phyloP scores from a whole-genome alignment of 2,113 vertebrate species.

The Atractosteus spatula region DNA sequence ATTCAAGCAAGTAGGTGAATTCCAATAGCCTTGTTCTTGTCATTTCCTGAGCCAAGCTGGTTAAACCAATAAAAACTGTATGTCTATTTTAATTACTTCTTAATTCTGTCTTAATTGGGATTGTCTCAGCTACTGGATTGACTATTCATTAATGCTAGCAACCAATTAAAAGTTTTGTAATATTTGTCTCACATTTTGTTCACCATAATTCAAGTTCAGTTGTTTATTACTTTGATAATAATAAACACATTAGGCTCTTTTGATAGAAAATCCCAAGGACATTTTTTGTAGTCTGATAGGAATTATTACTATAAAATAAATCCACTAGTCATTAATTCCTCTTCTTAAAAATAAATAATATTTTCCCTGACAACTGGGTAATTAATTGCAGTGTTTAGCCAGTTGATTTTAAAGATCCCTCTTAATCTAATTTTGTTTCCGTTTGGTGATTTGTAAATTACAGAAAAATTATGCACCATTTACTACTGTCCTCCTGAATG shows the following conservation, averaged over 20 bases:
- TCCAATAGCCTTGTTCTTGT: no score
- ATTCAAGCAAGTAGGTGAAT: no score
- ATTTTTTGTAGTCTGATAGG: conserved; percentile 38
- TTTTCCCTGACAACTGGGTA: conserved; percentile 62
- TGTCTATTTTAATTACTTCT: no score
- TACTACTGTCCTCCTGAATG: conserved; percentile 61
- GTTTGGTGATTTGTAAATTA: conserved; percentile 75
- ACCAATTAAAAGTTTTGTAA: conserved; percentile 40
- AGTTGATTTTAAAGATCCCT: conserved; percentile 67
- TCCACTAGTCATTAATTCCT: conserved; percentile 57
- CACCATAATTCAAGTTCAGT: conserved; percentile 49
- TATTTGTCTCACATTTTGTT: conserved; percentile 38
- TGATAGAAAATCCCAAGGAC: conserved; percentile 51
- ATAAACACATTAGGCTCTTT: conserved; percentile 61
- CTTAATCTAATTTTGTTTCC: conserved; percentile 79
- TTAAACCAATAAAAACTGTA: no score
- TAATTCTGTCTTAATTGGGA: no score
- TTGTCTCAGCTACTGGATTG: conserved; percentile 14
- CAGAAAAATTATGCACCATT: conserved; percentile 69
- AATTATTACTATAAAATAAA: conserved; percentile 57
- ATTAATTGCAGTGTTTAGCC: conserved; percentile 75
- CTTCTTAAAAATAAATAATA: conserved; percentile 64
- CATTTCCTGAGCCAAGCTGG: no score
- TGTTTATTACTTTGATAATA: conserved; percentile 55
- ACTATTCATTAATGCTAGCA: conserved; percentile 51